Percentiles rank a stretch among this genome's conserved stretches.
These are phyloP conservation scores for Eupeodes corollae DNA, from an alignment of 1,140 invertebrate species.

Conservation along the genomic window DNA sequence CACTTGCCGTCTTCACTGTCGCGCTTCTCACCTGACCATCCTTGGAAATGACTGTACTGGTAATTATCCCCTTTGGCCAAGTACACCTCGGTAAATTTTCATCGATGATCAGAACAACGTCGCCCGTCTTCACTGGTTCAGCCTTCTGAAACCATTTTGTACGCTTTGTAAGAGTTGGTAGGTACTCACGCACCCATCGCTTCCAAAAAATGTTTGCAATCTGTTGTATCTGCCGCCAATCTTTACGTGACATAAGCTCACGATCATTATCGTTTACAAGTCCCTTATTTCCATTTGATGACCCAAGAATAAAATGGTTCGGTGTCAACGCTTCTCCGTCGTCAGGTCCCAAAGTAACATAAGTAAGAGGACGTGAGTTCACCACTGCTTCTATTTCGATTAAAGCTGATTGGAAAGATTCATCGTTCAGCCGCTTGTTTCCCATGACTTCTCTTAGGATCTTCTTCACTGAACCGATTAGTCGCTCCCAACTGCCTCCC, in stretches of 20 bases:
- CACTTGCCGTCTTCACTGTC: background rate
- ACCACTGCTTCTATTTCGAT: too few species aligned
- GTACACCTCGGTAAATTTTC: constrained; percentile 10
- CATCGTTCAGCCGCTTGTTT: background rate
- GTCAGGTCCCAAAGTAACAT: constrained; percentile 16
- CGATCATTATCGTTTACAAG: constrained; percentile 4
- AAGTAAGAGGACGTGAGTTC: constrained; percentile 15
- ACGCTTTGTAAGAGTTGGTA: constrained; percentile 13
- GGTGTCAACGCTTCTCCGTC: constrained; percentile 22
- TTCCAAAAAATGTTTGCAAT: constrained; percentile 19
- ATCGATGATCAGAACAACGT: constrained; percentile 21
- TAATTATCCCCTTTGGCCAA: constrained; percentile 11
- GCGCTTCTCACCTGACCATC: constrained; percentile 4
- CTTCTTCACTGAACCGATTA: constrained; percentile 8
- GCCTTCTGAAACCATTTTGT: constrained; percentile 19
- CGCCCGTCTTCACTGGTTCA: constrained; percentile 11
- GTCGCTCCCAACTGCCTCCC: constrained; percentile 15
- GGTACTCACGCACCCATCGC: constrained; percentile 18
- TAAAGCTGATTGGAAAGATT: too few species aligned
- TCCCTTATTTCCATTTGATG: constrained; percentile 9
- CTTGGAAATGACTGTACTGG: constrained; percentile 1
- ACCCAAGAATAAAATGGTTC: constrained; percentile 23
- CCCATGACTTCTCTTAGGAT: background rate
- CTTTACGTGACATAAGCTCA: constrained; percentile 1
- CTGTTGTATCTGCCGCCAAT: constrained; percentile 12